phyloP scores from a whole-genome alignment of 2,113 vertebrate species.

The Sceloporus tristichus region DNA sequence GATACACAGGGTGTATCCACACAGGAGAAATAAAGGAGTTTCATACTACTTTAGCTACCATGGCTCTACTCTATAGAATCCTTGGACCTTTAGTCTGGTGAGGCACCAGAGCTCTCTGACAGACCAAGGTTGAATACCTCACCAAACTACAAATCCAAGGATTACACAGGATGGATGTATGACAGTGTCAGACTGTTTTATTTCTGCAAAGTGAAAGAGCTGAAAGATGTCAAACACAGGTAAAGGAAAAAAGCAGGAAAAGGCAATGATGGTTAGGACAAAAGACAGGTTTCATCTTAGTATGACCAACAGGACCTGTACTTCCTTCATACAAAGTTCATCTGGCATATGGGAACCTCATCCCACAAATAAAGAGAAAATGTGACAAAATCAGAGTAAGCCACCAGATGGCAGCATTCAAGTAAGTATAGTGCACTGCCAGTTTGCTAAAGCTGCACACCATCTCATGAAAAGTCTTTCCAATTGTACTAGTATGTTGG shows the following conservation, averaged over 20 bases:
- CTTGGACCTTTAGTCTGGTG: too few relatives aligned
- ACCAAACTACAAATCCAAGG: too few relatives aligned
- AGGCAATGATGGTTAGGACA: background rate
- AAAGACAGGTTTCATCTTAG: background rate
- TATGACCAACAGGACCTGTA: background rate
- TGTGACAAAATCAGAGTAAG: rapidly evolving
- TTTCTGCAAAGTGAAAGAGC: too few relatives aligned
- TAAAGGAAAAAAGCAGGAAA: background rate
- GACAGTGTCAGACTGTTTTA: too few relatives aligned
- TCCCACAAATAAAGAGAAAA: background rate
- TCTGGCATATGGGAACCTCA: background rate
- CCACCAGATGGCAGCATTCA: slow-evolving; percentile 77
- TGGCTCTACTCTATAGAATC: too few relatives aligned
- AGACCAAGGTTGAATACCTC: too few relatives aligned
- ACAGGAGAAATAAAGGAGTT: too few relatives aligned
- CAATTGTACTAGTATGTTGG: background rate
- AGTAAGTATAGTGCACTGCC: background rate
- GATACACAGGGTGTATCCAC: too few relatives aligned
- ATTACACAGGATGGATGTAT: too few relatives aligned
- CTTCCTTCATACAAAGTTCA: background rate
- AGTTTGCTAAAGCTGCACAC: background rate
- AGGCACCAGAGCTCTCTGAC: too few relatives aligned
- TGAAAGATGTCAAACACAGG: background rate
- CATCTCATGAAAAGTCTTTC: slow-evolving; percentile 10
- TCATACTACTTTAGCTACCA: too few relatives aligned